A percentile compares a stretch with the other conserved stretches of the same genome.
Evolutionary conservation across 1,140 invertebrate genomes (phyloP).

Genomic region (Drosophila lowei): DNA sequence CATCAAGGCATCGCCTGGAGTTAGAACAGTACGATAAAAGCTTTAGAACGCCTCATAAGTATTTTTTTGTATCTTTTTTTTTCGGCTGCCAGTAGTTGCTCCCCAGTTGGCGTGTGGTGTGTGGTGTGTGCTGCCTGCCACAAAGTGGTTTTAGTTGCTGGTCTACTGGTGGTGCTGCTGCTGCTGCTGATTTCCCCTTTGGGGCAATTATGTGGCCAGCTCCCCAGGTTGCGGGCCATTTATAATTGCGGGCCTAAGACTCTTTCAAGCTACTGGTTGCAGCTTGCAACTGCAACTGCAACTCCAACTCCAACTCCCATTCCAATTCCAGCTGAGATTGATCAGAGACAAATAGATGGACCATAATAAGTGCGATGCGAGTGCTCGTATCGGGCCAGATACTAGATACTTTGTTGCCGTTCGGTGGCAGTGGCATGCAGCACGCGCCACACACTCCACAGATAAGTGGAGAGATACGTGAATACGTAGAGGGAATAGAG

Average conservation of each 20-base stretch:
- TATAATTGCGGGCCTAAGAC: conserved; percentile 36
- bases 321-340: conserved; percentile 27
- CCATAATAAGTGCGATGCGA: conserved; percentile 37
- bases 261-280: conserved; percentile 36
- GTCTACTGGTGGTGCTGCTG: conserved; percentile 9
- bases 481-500: not conserved
- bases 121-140: conserved; percentile 6
- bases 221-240: conserved; percentile 35
- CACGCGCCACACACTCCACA: conserved; percentile 34
- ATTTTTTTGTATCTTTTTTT: conserved; percentile 13
- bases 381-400: conserved; percentile 19
- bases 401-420: conserved; percentile 15
- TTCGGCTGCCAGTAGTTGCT: conserved; percentile 2
- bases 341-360: conserved; percentile 52
- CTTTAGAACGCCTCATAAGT: conserved; percentile 32
- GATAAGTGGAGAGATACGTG: conserved; percentile 1
- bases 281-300: conserved; percentile 2
- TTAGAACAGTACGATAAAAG: conserved; percentile 46
- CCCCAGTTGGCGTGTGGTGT: conserved; percentile 34
- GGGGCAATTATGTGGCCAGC: conserved; percentile 44
- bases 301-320: conserved; percentile 12
- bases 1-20: conserved; percentile 41
- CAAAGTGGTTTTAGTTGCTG: conserved; percentile 32
- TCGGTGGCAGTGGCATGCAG: conserved; percentile 25
- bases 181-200: conserved; percentile 42